Percentiles rank a stretch among this genome's conserved stretches.
Conservation (phyloP, 2,888 invertebrate species). For the Suillia variegata region DNA sequence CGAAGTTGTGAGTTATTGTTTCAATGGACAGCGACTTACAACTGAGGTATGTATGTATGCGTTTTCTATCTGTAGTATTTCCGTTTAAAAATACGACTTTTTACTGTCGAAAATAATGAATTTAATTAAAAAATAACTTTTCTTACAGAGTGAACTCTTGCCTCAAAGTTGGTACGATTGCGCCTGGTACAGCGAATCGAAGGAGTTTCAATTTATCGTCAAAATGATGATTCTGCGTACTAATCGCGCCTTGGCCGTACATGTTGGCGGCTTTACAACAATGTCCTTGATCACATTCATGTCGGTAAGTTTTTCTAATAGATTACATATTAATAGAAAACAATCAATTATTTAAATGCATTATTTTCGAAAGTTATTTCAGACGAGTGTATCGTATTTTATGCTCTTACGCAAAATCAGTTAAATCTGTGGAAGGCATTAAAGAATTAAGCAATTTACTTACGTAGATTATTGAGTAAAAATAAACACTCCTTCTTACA, state of each 20-base stretch:
- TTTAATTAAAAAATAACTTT: too few relatives aligned
- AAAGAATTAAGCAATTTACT: too few relatives aligned
- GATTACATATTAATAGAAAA: too few relatives aligned
- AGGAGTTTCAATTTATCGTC: constrained; percentile 42
- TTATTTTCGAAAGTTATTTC: constrained; percentile 37
- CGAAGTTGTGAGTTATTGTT: constrained; percentile 49
- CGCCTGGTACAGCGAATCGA: constrained; percentile 48
- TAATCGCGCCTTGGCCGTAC: constrained; percentile 35
- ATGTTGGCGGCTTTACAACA: constrained; percentile 47
- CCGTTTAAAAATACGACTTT: background rate
- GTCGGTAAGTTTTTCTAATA: constrained; percentile 30
- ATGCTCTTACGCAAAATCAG: constrained; percentile 39
- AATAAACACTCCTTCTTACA: too few relatives aligned
- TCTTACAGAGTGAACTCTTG: constrained; percentile 42
- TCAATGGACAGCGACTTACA: constrained; percentile 47
- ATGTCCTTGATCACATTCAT: constrained; percentile 47
- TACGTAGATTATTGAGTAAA: too few relatives aligned
- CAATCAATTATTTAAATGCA: background rate
- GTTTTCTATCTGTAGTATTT: background rate
- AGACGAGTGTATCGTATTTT: constrained; percentile 49
- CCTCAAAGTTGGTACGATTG: constrained; percentile 44
- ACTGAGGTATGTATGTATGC: constrained; percentile 20
- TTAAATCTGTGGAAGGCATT: too few relatives aligned
- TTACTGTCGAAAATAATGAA: too few relatives aligned
- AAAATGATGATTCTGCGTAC: constrained; percentile 48